Base-by-base conservation (phyloP, 2,797 vertebrate species). In the Halcyon smyrnensis region DNA sequence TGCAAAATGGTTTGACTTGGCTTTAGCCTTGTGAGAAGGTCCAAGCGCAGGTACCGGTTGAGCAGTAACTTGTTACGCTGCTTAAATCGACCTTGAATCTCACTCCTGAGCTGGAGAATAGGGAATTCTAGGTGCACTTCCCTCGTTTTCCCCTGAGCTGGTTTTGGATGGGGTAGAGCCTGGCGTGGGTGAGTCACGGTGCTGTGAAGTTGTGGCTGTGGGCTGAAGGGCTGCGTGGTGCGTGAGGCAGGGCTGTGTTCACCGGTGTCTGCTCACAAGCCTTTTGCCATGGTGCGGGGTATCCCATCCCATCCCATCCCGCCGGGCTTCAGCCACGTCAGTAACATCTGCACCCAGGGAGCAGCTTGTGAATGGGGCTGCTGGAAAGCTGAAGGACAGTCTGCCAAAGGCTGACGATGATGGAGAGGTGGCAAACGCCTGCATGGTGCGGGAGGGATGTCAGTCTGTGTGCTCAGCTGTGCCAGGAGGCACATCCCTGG, bases 401-500 rank as follows among this genome's bases (percentile, higher is more conserved):
- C 27, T 60, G 50, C 41, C 78, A 78, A 6, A 53, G 65, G 85
- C 57, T 93, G 13, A 1, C 12, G 8, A 3, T 18, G 84, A 3
- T 28, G 89, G 57, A 64, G 59, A 34, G 51, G 23, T 73, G 84
- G 50, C 28, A 45, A 23, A 46, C 0, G 0, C 23, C 37, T 41
- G 84, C 79, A n/a, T 36, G 5, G 15, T 27, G 12, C 4, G 2
- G 23, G 64, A 3, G 5, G 74, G 39, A 14, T 1, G 0, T 76
- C 69, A 41, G 41, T 39, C 69, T 25, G 59, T 59, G 6, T 63
- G 37, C 59, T 90, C 0, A 0, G n/a, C 70, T 70, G 64, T 83
- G 82, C 36, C 0, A 0, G 32, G 82, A 80, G 34, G 51, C 21
- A 1, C 0, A 0, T 21, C 32, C 41, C n/a, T 0, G 0, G 25